These are phyloP conservation scores for Nymphalis urticae DNA, from an alignment of 2,888 invertebrate genomes.

Conservation along the genomic window DNA sequence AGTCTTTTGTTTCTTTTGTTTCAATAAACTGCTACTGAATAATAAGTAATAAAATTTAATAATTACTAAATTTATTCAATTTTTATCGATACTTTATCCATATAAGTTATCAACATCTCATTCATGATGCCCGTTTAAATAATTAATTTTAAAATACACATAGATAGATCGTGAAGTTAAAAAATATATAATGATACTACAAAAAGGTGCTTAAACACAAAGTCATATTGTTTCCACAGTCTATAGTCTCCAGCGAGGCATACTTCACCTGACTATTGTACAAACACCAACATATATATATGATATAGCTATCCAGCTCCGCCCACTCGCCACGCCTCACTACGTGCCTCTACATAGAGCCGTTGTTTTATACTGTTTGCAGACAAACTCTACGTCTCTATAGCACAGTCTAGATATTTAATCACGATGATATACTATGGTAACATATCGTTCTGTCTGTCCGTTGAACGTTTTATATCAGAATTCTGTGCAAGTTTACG, in stretches of 20 bases:
- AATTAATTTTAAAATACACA: too few relatives aligned
- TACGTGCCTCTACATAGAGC: slow-evolving; percentile 37
- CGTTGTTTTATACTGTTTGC: slow-evolving; percentile 49
- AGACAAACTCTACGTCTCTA: slow-evolving; percentile 37
- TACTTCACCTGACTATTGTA: slow-evolving; percentile 19
- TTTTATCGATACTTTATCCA: too few relatives aligned
- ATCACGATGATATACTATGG: slow-evolving; percentile 10
- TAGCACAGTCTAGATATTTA: slow-evolving; percentile 16
- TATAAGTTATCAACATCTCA: too few relatives aligned
- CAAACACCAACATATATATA: slow-evolving; percentile 17
- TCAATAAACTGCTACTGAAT: too few relatives aligned
- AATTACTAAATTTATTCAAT: too few relatives aligned
- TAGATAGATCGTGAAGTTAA: neutral
- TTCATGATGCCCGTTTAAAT: too few relatives aligned
- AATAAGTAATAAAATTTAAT: too few relatives aligned
- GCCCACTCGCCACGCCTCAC: slow-evolving; percentile 45
- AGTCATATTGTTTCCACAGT: neutral
- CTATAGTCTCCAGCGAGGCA: neutral
- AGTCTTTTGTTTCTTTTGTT: too few relatives aligned
- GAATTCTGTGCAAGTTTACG: neutral
- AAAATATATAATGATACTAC: neutral
- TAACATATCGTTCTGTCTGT: neutral
- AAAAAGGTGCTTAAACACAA: slow-evolving; percentile 1
- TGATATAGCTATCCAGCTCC: slow-evolving; percentile 27
- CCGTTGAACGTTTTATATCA: neutral